A percentile compares a stretch with the other conserved stretches of the same genome.
Evolutionary conservation across 2,113 vertebrate species (phyloP).

Genomic region (Montifringilla adamsi): DNA sequence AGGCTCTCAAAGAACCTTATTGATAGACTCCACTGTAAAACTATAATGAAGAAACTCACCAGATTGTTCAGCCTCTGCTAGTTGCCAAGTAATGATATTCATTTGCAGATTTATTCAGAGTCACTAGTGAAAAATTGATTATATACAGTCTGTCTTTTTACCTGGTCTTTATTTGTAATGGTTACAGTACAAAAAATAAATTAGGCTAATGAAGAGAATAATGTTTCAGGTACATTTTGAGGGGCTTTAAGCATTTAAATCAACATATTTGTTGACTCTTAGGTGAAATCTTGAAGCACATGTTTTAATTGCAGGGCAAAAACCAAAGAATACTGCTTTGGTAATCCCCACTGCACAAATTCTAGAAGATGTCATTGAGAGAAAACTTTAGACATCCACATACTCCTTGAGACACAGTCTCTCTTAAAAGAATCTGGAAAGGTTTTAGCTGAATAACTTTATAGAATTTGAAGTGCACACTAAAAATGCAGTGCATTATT

Average conservation of each 20-base stretch:
- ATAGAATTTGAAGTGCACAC: neutral
- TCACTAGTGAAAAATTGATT: neutral
- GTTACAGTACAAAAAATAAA: neutral
- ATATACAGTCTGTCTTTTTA: neutral
- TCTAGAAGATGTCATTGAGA: neutral
- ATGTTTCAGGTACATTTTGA: neutral
- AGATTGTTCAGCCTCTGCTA: neutral
- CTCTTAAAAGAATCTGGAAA: neutral
- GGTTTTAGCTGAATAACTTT: neutral
- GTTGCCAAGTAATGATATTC: neutral
- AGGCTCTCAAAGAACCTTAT: neutral
- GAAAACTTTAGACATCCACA: neutral
- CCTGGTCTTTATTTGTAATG: neutral
- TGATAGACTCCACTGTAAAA: neutral
- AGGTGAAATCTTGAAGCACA: neutral
- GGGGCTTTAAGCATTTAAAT: neutral
- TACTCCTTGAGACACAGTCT: neutral
- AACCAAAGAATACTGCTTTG: neutral
- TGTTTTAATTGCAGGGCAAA: neutral
- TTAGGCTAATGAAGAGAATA: neutral
- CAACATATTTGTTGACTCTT: neutral
- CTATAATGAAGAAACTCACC: neutral
- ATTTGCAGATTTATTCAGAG: neutral
- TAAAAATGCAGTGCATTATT: conserved; percentile 1
- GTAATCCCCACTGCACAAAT: neutral